Conservation (phyloP, 1,140 invertebrate genomes). For the Drosophila nigrodunni region DNA sequence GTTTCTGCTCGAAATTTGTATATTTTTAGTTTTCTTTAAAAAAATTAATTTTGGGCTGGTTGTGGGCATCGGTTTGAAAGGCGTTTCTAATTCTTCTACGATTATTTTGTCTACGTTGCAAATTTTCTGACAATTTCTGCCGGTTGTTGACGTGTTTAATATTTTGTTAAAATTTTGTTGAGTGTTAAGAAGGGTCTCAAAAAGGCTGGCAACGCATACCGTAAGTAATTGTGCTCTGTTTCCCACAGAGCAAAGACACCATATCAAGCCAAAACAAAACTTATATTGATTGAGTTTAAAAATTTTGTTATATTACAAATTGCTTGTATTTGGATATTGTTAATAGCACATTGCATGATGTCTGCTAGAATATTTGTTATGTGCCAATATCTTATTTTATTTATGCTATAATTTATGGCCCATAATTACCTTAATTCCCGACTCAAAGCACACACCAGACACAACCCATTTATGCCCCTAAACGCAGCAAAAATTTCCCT, state of each 20-base stretch:
- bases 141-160: background rate
- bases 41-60: too few species aligned
- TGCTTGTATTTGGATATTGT: constrained; percentile 18
- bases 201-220: constrained; percentile 34
- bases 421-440: background rate
- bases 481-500: background rate
- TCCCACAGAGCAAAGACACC: background rate
- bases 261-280: background rate
- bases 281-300: too few species aligned
- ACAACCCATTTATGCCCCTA: background rate
- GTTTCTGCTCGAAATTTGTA: too few species aligned
- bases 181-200: background rate
- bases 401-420: background rate
- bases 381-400: background rate
- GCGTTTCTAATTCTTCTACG: background rate
- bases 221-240: constrained; percentile 27
- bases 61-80: background rate
- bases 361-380: background rate
- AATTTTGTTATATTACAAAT: background rate
- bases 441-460: background rate
- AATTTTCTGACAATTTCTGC: background rate
- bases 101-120: background rate
- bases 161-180: background rate
- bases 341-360: constrained; percentile 26
- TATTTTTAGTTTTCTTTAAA: too few species aligned